Percentiles rank a stretch among this genome's conserved stretches.
These are phyloP conservation scores for Scaptomyza pallida DNA, from an alignment of 1,140 invertebrate genomes.

Conservation along the genomic window DNA sequence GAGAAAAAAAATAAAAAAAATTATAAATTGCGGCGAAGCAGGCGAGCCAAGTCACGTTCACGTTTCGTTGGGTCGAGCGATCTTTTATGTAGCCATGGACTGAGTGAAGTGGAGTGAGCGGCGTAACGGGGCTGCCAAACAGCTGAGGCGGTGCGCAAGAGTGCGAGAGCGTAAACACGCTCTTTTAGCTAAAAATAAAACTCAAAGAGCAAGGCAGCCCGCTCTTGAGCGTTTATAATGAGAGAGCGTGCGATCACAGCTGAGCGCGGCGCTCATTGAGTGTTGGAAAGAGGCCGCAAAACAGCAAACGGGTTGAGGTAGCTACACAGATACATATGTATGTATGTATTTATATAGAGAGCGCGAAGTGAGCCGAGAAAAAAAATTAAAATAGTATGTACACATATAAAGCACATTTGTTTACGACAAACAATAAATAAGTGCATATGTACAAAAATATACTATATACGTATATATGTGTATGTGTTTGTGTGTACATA, in stretches of 20 bases:
- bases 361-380: slow-evolving; percentile 27
- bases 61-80: slow-evolving; percentile 58
- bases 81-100: slow-evolving; percentile 9
- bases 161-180: background rate
- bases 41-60: slow-evolving; percentile 56
- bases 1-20: slow-evolving; percentile 22
- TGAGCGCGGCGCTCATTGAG: slow-evolving; percentile 16
- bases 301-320: slow-evolving; percentile 42
- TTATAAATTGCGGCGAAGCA: slow-evolving; percentile 33
- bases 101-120: background rate
- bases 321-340: background rate
- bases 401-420: slow-evolving; percentile 48
- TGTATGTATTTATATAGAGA: slow-evolving; percentile 1
- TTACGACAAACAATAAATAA: slow-evolving; percentile 62
- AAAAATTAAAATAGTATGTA: slow-evolving; percentile 12
- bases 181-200: background rate
- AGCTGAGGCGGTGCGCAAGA: slow-evolving; percentile 17
- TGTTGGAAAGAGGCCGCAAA: background rate
- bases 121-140: slow-evolving; percentile 8
- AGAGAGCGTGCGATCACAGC: slow-evolving; percentile 3
- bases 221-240: slow-evolving; percentile 11
- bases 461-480: background rate
- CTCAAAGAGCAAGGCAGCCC: slow-evolving; percentile 1
- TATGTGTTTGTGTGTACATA: slow-evolving; percentile 14
- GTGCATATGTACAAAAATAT: slow-evolving; percentile 25